Percentiles rank a stretch among this genome's conserved stretches.
phyloP scores from a whole-genome alignment of 2,797 vertebrate genomes.

The Takifugu rubripes region DNA sequence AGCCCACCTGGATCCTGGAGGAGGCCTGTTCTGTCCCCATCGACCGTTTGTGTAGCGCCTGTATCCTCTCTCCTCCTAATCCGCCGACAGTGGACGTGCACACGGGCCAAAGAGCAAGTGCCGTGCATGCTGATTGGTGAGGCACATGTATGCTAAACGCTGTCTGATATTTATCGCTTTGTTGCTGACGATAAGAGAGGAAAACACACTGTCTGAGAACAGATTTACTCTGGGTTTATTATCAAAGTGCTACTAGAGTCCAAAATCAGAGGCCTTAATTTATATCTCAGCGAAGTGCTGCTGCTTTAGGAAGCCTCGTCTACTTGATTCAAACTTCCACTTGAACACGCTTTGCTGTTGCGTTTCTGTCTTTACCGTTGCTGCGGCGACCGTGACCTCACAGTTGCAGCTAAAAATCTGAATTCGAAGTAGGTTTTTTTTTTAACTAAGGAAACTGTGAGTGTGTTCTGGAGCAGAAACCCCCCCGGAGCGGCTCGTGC shows the following conservation, averaged over 20 bases:
- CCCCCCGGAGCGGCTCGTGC: slow-evolving; percentile 48
- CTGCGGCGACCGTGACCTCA: background rate
- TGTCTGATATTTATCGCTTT: slow-evolving; percentile 25
- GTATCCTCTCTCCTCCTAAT: slow-evolving; percentile 23
- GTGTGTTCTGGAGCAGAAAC: slow-evolving; percentile 20
- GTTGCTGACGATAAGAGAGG: slow-evolving; percentile 32
- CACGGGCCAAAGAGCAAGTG: slow-evolving; percentile 32
- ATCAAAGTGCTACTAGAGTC: slow-evolving; percentile 55
- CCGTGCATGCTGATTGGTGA: slow-evolving; percentile 47
- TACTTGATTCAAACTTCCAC: slow-evolving; percentile 2
- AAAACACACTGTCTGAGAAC: slow-evolving; percentile 42
- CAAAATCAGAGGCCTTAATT: slow-evolving; percentile 62
- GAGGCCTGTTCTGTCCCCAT: too few relatives aligned
- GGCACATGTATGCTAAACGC: slow-evolving; percentile 28
- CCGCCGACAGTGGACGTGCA: slow-evolving; percentile 24
- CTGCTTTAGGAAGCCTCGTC: too few relatives aligned
- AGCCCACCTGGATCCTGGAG: slow-evolving; percentile 41
- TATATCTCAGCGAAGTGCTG: slow-evolving; percentile 10
- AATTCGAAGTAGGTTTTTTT: background rate
- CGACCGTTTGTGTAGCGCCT: slow-evolving; percentile 18
- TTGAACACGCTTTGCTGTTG: background rate
- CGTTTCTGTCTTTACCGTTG: slow-evolving; percentile 12
- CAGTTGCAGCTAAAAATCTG: slow-evolving; percentile 2
- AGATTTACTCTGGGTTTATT: slow-evolving; percentile 27
- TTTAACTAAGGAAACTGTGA: background rate